Evolutionary conservation across 2,888 invertebrate species (phyloP).

Genomic region (Julus scanicus): DNA sequence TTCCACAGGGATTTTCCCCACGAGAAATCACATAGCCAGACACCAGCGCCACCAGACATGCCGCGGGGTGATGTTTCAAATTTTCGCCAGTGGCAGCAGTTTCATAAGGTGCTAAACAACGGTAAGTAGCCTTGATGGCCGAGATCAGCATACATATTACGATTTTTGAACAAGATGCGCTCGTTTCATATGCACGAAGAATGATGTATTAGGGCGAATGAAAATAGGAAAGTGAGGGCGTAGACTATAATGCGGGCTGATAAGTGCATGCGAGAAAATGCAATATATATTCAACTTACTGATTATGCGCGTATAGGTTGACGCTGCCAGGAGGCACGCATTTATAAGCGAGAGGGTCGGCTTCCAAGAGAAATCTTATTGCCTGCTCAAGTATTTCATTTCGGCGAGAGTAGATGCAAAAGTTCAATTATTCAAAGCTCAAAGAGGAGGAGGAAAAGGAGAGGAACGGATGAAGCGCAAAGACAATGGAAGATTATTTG

Average conservation of each 20-base stretch:
- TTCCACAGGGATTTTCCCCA: too few relatives aligned
- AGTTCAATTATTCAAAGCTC: slow-evolving; percentile 47
- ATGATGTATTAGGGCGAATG: slow-evolving; percentile 31
- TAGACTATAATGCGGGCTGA: slow-evolving; percentile 45
- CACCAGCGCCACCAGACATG: not conserved
- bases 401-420: slow-evolving; percentile 45
- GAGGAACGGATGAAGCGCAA: slow-evolving; percentile 23
- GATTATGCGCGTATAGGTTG: slow-evolving; percentile 45
- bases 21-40: too few relatives aligned
- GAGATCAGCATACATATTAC: slow-evolving; percentile 12
- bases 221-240: not conserved
- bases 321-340: slow-evolving; percentile 41
- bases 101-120: slow-evolving; percentile 34
- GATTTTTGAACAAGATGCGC: slow-evolving; percentile 28
- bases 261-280: slow-evolving; percentile 44
- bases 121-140: slow-evolving; percentile 13
- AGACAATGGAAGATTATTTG: slow-evolving; percentile 43
- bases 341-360: slow-evolving; percentile 27
- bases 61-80: too few relatives aligned
- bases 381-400: slow-evolving; percentile 45
- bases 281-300: slow-evolving; percentile 47
- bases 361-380: slow-evolving; percentile 34
- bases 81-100: not conserved
- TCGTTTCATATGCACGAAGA: slow-evolving; percentile 38
- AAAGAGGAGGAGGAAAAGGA: slow-evolving; percentile 2